A percentile compares a stretch with the other conserved stretches of the same genome.
phyloP scores from a whole-genome alignment of 2,797 vertebrate genomes.

The Enteromius afrohamiltoni region DNA sequence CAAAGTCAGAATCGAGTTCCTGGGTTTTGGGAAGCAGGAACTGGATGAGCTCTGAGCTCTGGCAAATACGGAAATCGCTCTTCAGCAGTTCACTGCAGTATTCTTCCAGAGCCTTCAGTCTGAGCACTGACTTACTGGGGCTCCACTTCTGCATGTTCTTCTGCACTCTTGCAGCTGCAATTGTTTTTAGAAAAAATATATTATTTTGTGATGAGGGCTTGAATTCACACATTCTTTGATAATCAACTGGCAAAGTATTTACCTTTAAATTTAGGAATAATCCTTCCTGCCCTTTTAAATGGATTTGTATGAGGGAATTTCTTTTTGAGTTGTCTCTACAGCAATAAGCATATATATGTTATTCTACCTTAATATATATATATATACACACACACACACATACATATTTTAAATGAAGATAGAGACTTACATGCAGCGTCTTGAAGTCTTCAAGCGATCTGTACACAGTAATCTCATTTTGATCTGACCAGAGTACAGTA shows the following conservation, averaged over 20 bases:
- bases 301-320: constrained; percentile 63
- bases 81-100: constrained; percentile 81
- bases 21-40: constrained; percentile 83
- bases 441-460: constrained; percentile 75
- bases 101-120: constrained; percentile 79
- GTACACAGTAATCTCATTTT: constrained; percentile 76
- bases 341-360: neutral
- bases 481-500: constrained; percentile 79
- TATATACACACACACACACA: too few species aligned
- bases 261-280: constrained; percentile 77
- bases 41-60: constrained; percentile 68
- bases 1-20: constrained; percentile 82
- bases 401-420: neutral
- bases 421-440: constrained; percentile 74
- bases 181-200: rapidly evolving
- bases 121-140: constrained; percentile 67
- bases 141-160: constrained; percentile 48
- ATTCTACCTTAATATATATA: neutral
- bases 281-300: constrained; percentile 66
- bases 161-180: constrained; percentile 61
- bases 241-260: neutral
- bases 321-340: constrained; percentile 76
- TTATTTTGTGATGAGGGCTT: neutral
- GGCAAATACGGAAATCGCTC: constrained; percentile 67
- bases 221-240: neutral